Conservation (phyloP, 2,113 vertebrate species). For the Oceanites oceanicus region DNA sequence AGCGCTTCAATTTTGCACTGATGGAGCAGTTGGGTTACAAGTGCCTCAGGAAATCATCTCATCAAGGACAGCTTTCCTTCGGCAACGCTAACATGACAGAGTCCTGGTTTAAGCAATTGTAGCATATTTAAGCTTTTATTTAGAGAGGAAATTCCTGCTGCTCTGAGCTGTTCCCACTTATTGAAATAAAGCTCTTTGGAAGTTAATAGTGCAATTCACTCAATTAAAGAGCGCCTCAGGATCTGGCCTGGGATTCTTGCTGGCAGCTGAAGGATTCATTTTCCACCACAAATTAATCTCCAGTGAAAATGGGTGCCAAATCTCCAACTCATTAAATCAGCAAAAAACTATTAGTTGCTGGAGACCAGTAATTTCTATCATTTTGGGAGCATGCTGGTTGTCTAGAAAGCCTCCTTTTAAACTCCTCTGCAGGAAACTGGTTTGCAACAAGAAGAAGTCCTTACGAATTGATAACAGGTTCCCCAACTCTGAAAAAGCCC, state of each 20-base stretch:
- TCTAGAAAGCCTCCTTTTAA: background rate
- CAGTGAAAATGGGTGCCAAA: background rate
- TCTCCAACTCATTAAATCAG: background rate
- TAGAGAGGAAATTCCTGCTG: background rate
- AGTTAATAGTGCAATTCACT: background rate
- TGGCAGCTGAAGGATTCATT: background rate
- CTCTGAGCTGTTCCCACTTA: background rate
- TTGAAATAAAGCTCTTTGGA: background rate
- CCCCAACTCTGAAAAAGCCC: background rate
- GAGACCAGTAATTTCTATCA: background rate
- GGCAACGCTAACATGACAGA: background rate
- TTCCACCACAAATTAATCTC: background rate
- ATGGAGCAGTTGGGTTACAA: background rate
- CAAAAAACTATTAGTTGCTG: background rate
- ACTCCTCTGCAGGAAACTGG: background rate
- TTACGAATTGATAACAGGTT: background rate
- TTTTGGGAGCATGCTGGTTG: fast-evolving
- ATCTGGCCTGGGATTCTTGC: background rate
- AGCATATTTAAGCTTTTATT: background rate
- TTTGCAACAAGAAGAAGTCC: background rate
- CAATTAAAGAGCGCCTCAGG: background rate
- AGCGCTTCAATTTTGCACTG: background rate
- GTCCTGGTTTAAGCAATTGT: background rate
- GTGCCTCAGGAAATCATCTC: background rate
- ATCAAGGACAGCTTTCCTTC: background rate